Evolutionary conservation across 2,797 vertebrate genomes (phyloP).

Genomic region (Lepus townsendii): DNA sequence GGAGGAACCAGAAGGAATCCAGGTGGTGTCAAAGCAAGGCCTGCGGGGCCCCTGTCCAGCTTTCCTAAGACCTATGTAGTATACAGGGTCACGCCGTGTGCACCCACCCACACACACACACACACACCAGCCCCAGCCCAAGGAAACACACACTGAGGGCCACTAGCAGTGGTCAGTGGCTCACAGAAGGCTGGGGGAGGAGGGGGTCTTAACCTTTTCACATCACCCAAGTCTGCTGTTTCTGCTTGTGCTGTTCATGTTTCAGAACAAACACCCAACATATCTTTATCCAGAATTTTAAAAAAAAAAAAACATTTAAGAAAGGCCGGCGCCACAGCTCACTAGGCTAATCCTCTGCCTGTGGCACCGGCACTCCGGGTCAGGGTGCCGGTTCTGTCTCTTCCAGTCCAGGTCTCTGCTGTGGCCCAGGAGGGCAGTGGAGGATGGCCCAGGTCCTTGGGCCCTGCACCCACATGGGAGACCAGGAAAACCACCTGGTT

Average conservation of each 20-base stretch:
- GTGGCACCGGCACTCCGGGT: too few species aligned
- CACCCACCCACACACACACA: fast-evolving
- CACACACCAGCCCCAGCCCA: background rate
- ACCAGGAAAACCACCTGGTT: too few species aligned
- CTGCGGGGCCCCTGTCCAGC: background rate
- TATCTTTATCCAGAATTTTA: background rate
- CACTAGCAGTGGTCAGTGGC: background rate
- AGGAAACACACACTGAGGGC: background rate
- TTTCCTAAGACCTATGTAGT: background rate
- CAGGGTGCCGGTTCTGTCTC: too few species aligned
- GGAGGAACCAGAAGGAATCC: background rate
- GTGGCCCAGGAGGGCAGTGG: too few species aligned
- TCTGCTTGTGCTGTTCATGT: background rate
- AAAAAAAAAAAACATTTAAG: background rate
- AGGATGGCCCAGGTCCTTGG: too few species aligned
- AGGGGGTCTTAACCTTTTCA: background rate
- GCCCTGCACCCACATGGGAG: too few species aligned
- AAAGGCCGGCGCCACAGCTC: background rate
- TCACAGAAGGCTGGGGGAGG: background rate
- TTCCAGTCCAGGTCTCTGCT: too few species aligned
- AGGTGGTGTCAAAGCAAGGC: fast-evolving
- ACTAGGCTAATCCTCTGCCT: too few species aligned
- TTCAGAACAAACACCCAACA: background rate
- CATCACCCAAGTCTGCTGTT: background rate
- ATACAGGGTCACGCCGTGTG: too few species aligned